Base-by-base conservation (phyloP, 2,888 invertebrate genomes). In the Lithophane ornitopus region DNA sequence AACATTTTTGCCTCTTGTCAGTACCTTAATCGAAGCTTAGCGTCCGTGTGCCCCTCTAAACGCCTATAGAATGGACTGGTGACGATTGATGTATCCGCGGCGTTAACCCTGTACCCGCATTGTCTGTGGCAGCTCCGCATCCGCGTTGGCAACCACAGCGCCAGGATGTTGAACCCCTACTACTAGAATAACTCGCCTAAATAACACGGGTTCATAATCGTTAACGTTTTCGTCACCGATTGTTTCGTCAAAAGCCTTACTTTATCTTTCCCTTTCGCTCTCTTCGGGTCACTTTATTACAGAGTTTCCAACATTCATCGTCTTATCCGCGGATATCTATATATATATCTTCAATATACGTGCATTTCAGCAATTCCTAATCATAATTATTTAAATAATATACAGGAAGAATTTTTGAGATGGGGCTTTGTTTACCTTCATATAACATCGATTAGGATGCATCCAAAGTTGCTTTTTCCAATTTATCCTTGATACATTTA, bases 131-230 rank as follows among this genome's bases (percentile, higher is more conserved):
- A 39, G 58, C 74, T 63, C 59, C 89, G 90, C 91, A 93, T 95
- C 94, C 94, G 94, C 86, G 92, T 94, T 93, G 93, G 92, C 93
- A 91, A 83, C 84, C 73, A 80, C 69, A 79, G 70, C 75, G 67
- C 80, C 81, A 88, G 89, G 86, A 88, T 88, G 82, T 88, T 87
- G 77, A 82, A 86, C 87, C 86, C 80, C 82, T 88, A 88, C 89
- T 85, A 87, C 87, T 73, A 87, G 81, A 88, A 88, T 88, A 88
- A 84, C 86, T 82, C 84, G 72, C 67, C 70, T 84, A 88, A 87
- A 88, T 87, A 84, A 85, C 88, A 81, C 87, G 79, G 59, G 71
- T 76, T 82, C 72, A 76, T 76, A 71, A 85, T 77, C 65, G 58
- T 85, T 74, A 63, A 49, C 41, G 65, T 65, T 70, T 54, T 85